Base-by-base conservation (phyloP, 2,113 vertebrate species). In the Cyphomyrus plagiostoma region DNA sequence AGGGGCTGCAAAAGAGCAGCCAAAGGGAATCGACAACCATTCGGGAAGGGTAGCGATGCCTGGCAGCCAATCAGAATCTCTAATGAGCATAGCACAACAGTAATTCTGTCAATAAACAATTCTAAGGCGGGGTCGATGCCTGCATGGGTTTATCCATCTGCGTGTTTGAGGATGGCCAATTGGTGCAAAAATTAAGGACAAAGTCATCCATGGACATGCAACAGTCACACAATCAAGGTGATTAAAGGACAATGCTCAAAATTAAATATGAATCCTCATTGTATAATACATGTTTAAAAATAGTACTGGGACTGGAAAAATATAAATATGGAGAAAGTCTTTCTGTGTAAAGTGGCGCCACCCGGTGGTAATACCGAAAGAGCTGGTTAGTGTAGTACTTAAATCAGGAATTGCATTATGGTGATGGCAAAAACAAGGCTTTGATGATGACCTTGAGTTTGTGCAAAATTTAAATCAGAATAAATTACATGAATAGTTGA, bases 71-170 rank as follows among this genome's bases (percentile, higher is more conserved):
- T 84, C 82, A 45, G 39, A 45, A 84, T 84, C 42, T 4, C 82
- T 46, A 84, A 48, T n/a, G 19, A 84, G 82, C 82, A 7, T 82
- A n/a, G 19, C 39, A 46, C 39, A 84, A 42, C 21, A 42, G 45
- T 84, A 23, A 84, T 84, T 48, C 70, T 80, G 74, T 39, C 74
- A 80, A 80, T 80, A 42, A 80, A 19, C 74, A 80, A 80, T 80
- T 80, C 15, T 42, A 70, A 10, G n/a, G n/a, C n/a, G 30, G 62
- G 62, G 10, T 42, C 35, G 13, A 80, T 42, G 74, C 19, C 35
- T 80, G 30, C 62, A 70, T 80, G 10, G 11, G 35, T 80, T 42
- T 7, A 80, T 42, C 74, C 3, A 2, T 80, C 74, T 39, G 74
- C 30, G 42, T 42, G 35, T 80, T 77, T 42, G 13, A 80, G 74